A percentile compares a stretch with the other conserved stretches of the same genome.
Conservation (phyloP, 2,888 invertebrate genomes). For the Vanessa cardui region DNA sequence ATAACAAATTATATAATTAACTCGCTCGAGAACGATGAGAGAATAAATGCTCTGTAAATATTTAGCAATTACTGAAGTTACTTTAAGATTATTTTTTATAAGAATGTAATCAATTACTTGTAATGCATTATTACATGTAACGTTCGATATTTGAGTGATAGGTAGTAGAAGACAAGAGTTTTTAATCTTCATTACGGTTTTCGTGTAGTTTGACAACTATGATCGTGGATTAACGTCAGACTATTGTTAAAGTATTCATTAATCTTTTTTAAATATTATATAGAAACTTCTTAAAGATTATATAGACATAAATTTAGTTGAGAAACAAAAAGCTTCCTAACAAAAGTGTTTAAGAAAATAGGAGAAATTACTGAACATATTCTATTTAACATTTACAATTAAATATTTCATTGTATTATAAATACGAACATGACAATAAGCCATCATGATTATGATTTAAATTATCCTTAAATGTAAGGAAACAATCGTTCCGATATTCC, state of each 20-base stretch:
- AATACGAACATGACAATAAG: background rate
- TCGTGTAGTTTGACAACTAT: too few species aligned
- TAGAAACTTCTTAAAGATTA: too few species aligned
- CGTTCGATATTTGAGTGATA: background rate
- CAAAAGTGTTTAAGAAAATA: too few species aligned
- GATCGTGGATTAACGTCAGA: too few species aligned
- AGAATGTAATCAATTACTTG: background rate
- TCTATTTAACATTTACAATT: too few species aligned
- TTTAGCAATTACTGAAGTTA: slow-evolving; percentile 2
- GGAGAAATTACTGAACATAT: too few species aligned
- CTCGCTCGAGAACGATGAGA: background rate
- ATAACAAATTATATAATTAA: slow-evolving; percentile 39
- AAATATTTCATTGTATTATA: background rate
- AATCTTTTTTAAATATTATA: too few species aligned
- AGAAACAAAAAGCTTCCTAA: too few species aligned
- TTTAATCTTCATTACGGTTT: too few species aligned
- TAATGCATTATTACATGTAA: background rate
- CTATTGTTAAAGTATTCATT: too few species aligned
- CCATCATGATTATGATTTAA: background rate
- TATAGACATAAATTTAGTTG: too few species aligned
- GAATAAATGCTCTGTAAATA: slow-evolving; percentile 14
- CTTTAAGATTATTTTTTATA: background rate
- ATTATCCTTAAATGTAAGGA: background rate
- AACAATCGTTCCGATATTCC: slow-evolving; percentile 14
- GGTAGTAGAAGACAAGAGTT: too few species aligned